phyloP scores from a whole-genome alignment of 2,113 vertebrate genomes.

The Monarcha castaneiventris region DNA sequence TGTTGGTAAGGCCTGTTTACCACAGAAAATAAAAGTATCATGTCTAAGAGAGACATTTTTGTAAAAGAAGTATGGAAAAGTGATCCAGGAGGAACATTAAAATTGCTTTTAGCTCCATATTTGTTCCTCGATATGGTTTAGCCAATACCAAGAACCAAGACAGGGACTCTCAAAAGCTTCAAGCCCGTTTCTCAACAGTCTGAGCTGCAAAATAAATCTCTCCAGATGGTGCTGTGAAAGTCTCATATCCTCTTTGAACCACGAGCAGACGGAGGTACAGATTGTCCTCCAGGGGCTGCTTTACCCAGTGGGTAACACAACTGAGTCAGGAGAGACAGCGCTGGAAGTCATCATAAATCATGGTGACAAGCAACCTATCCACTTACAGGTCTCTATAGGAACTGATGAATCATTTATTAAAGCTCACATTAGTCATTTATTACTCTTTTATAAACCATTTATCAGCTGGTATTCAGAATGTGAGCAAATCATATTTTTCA shows the following conservation, averaged over 20 bases:
- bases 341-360: slow-evolving; percentile 2
- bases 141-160: background rate
- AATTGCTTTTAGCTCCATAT: background rate
- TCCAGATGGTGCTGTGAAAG: background rate
- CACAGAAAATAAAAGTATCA: background rate
- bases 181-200: background rate
- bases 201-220: slow-evolving; percentile 1
- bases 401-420: slow-evolving; percentile 48
- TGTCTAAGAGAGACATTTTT: background rate
- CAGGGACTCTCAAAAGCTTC: background rate
- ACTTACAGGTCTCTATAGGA: slow-evolving; percentile 5
- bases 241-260: background rate
- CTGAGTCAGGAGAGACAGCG: background rate
- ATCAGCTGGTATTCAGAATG: slow-evolving; percentile 13
- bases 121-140: background rate
- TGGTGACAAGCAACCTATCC: background rate
- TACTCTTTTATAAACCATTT: slow-evolving; percentile 25
- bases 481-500: slow-evolving; percentile 10
- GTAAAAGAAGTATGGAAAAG: background rate
- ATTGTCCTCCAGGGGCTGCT: slow-evolving; percentile 44
- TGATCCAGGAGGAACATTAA: background rate
- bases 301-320: background rate
- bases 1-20: background rate
- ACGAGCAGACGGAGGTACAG: background rate
- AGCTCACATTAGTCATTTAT: slow-evolving; percentile 36